Percentiles rank a stretch among this genome's conserved stretches.
phyloP scores from a whole-genome alignment of 2,797 vertebrate genomes.

The Poecile montanus region DNA sequence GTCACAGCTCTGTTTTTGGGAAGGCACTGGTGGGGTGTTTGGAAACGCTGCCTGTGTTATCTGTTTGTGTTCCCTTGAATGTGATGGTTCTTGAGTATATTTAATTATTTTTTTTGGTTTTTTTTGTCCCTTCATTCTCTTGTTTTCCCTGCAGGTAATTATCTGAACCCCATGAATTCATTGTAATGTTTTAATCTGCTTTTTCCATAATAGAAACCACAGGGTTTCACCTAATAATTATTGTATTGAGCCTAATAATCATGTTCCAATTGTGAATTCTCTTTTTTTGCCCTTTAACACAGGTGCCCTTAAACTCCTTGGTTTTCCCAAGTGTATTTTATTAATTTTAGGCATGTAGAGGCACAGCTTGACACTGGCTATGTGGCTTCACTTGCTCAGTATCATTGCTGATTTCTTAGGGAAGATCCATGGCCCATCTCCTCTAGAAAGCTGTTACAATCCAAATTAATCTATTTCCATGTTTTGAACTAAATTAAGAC shows the following conservation, averaged over 20 bases:
- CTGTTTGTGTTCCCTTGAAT: background rate
- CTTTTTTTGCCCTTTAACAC: background rate
- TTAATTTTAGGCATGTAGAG: background rate
- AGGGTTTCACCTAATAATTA: background rate
- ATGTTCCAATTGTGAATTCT: background rate
- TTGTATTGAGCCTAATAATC: background rate
- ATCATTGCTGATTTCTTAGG: background rate
- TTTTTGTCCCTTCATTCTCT: background rate
- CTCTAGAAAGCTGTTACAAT: background rate
- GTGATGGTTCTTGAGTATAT: background rate
- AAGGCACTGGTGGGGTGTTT: background rate
- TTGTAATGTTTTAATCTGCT: background rate
- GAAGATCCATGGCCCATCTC: background rate
- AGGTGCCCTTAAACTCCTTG: background rate
- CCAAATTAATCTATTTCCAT: background rate
- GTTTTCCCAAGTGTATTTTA: background rate
- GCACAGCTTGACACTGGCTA: rapidly evolving
- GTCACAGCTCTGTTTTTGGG: background rate
- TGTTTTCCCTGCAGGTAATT: background rate
- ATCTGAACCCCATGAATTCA: background rate
- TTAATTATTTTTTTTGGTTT: background rate
- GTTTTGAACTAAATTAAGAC: background rate
- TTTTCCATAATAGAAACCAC: background rate
- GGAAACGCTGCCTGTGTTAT: background rate
- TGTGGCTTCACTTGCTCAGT: background rate